phyloP scores from a whole-genome alignment of 2,888 invertebrate species.

The Phlogophora meticulosa region DNA sequence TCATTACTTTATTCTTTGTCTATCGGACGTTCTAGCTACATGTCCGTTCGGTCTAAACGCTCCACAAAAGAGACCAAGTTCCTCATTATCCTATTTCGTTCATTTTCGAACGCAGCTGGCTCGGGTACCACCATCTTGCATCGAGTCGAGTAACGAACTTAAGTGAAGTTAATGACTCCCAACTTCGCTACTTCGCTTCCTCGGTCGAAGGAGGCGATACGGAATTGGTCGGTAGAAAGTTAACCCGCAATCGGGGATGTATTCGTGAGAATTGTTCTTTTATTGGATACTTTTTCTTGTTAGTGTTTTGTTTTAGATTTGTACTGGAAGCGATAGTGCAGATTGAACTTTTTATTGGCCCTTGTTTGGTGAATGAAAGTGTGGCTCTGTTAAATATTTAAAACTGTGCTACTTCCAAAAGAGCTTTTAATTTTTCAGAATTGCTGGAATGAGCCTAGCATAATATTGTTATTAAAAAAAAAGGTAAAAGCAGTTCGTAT shows the following conservation, averaged over 20 bases:
- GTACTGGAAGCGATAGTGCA: slow-evolving; percentile 45
- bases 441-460: too few relatives aligned
- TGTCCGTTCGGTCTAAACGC: slow-evolving; percentile 17
- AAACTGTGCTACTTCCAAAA: neutral
- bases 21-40: neutral
- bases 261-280: slow-evolving; percentile 70
- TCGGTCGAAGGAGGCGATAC: slow-evolving; percentile 70
- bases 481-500: neutral
- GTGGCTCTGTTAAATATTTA: slow-evolving; percentile 13
- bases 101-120: slow-evolving; percentile 76
- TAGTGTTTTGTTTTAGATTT: slow-evolving; percentile 59
- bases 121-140: slow-evolving; percentile 67
- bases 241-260: slow-evolving; percentile 75
- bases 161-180: slow-evolving; percentile 81
- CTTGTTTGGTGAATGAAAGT: slow-evolving; percentile 29
- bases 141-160: slow-evolving; percentile 77
- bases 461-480: neutral
- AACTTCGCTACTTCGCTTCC: slow-evolving; percentile 73
- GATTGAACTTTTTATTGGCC: slow-evolving; percentile 44
- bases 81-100: slow-evolving; percentile 78
- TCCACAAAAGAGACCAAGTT: slow-evolving; percentile 47
- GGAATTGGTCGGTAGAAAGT: slow-evolving; percentile 78
- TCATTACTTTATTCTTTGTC: neutral
- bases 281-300: slow-evolving; percentile 65
- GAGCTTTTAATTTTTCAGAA: too few relatives aligned